Conservation (phyloP, 2,888 invertebrate genomes). For the Tridacna gigas region DNA sequence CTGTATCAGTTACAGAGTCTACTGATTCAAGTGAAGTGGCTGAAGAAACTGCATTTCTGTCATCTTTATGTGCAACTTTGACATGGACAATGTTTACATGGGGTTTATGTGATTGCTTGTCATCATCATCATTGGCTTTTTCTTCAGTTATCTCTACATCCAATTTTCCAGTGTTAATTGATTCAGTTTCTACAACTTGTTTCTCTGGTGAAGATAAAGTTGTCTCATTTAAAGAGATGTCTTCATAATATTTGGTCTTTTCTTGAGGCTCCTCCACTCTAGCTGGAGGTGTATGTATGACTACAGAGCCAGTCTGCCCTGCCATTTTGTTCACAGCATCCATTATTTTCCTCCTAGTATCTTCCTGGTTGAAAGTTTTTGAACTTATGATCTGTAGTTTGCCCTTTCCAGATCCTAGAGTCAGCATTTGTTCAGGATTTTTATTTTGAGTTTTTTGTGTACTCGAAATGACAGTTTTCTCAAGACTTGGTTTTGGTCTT, state of each 20-base stretch:
- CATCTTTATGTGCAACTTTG: neutral
- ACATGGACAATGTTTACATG: constrained; percentile 23
- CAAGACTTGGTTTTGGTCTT: neutral
- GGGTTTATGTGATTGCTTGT: neutral
- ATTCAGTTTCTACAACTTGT: neutral
- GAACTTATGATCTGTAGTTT: neutral
- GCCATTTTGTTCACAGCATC: neutral
- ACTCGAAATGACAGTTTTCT: neutral
- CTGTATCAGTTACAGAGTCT: neutral
- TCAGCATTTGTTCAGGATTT: neutral
- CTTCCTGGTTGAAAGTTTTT: neutral
- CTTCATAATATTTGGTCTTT: neutral
- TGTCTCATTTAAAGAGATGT: neutral
- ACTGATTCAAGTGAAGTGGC: neutral
- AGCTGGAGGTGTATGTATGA: neutral
- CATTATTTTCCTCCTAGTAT: neutral
- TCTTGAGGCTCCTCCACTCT: neutral
- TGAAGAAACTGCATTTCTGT: neutral
- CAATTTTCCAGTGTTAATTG: neutral
- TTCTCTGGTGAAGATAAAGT: no score
- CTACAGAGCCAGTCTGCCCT: neutral
- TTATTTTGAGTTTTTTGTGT: neutral
- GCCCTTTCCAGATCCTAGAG: neutral
- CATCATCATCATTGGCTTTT: no score
- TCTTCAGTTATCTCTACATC: no score